Evolutionary conservation across 2,888 invertebrate genomes (phyloP), one percentile per base, ranked within the genome.

Genomic region (Eristalis pertinax): DNA sequence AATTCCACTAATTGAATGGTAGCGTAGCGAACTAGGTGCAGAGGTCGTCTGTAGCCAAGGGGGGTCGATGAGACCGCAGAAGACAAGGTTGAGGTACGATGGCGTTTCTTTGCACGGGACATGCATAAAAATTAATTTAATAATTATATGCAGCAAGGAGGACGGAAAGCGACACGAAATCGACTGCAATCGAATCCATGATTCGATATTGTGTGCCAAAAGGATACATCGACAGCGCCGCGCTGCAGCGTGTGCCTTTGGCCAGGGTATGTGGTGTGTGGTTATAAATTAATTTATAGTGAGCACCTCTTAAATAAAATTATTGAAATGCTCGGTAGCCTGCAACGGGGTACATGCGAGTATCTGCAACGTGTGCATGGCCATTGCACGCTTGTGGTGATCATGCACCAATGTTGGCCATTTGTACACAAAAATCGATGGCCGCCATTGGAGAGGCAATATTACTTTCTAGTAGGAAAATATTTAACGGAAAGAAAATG

Each of bases 1-100:
- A 82, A 86, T 86, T 86, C 74, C 63, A 82, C 77, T 86, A 82
- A 86, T 86, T 82, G 82, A 82, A 86, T 78, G 74, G 85, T 82
- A 82, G 74, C 77, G 82, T 69, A 73, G 73, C 72, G 63, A 69
- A 43, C 69, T 74, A 64, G 22, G 32, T 38, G 73, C 60, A 77
- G 60, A 80, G 72, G 32, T 76, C 76, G 72, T 26, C 35, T 56
- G 64, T 13, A 62, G 29, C 67, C 43, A 24, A 11, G 65, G 56
- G 24, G n/a, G 73, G 35, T 69, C 58, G 26, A 43, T 50, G 38
- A 50, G 63, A 77, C 65, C 72, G 29, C 69, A 73, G 63, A 74
- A 81, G 80, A 75, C 81, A 81, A 81, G 43, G 41, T 65, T 70
- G 69, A 35, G 43, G 68, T 67, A 41, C 38, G 35, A 62, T 80